phyloP scores from a whole-genome alignment of 2,113 vertebrate species.

The Pterocles orientalis region DNA sequence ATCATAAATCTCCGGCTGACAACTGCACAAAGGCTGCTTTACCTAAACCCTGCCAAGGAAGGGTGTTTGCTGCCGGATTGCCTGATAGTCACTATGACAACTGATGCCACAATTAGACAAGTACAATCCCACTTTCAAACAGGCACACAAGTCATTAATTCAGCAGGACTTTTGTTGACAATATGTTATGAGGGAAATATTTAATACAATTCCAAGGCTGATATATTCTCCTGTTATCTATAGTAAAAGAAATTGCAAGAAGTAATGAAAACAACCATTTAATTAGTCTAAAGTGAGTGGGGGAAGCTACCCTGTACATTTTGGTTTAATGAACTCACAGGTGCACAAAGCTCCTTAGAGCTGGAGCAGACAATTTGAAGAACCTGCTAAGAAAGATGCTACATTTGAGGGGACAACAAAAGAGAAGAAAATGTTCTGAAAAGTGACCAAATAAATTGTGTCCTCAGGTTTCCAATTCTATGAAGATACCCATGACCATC shows the following conservation, averaged over 20 bases:
- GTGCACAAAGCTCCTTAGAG: conserved; percentile 39
- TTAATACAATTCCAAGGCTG: conserved; percentile 76
- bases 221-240: conserved; percentile 78
- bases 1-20: conserved; percentile 94
- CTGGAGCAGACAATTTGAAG: neutral
- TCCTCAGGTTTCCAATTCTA: neutral
- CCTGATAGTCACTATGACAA: conserved; percentile 95
- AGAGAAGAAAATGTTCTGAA: neutral
- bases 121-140: conserved; percentile 92
- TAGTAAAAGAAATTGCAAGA: conserved; percentile 76
- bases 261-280: conserved; percentile 75
- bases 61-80: conserved; percentile 89
- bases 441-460: neutral
- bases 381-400: neutral
- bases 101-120: conserved; percentile 94
- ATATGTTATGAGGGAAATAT: conserved; percentile 81
- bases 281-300: conserved; percentile 74
- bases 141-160: conserved; percentile 90
- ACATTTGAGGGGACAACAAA: neutral
- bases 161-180: conserved; percentile 82
- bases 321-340: conserved; percentile 65
- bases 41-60: conserved; percentile 90
- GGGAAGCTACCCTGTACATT: conserved; percentile 51
- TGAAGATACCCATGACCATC: neutral
- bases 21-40: conserved; percentile 90